These are phyloP conservation scores for Dipus sagitta DNA, from an alignment of 2,797 vertebrate species.

Conservation along the genomic window DNA sequence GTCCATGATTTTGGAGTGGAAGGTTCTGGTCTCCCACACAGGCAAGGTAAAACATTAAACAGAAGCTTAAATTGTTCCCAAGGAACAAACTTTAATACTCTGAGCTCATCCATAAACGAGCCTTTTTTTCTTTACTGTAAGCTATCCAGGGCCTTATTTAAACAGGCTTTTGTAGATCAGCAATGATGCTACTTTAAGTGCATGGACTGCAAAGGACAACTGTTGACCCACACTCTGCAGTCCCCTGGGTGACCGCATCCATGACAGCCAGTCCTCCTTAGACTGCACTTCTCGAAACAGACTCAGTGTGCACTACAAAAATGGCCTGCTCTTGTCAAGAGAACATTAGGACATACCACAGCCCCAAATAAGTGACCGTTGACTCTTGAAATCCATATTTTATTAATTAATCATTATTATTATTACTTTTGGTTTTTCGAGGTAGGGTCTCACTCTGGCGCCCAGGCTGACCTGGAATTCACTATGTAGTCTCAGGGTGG, in stretches of 20 bases:
- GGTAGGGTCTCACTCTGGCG: too few species aligned
- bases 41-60: constrained; percentile 28
- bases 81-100: not conserved
- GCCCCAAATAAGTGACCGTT: constrained; percentile 16
- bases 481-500: too few species aligned
- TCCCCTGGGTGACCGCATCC: not conserved
- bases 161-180: constrained; percentile 12
- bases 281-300: constrained; percentile 16
- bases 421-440: too few species aligned
- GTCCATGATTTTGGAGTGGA: not conserved
- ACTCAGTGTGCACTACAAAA: not conserved
- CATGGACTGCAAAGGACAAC: constrained; percentile 39
- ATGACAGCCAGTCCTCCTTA: not conserved
- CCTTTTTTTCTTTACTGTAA: constrained; percentile 4
- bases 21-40: not conserved
- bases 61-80: constrained; percentile 41
- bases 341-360: constrained; percentile 21
- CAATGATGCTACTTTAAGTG: not conserved
- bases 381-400: constrained; percentile 15
- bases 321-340: not conserved
- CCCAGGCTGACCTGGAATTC: too few species aligned
- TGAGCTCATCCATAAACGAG: constrained; percentile 36
- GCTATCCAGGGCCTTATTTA: not conserved
- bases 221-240: constrained; percentile 14
- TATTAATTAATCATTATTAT: too few species aligned